Evolutionary conservation across 2,888 invertebrate genomes (phyloP).

Genomic region (Sminthurinus aureus): DNA sequence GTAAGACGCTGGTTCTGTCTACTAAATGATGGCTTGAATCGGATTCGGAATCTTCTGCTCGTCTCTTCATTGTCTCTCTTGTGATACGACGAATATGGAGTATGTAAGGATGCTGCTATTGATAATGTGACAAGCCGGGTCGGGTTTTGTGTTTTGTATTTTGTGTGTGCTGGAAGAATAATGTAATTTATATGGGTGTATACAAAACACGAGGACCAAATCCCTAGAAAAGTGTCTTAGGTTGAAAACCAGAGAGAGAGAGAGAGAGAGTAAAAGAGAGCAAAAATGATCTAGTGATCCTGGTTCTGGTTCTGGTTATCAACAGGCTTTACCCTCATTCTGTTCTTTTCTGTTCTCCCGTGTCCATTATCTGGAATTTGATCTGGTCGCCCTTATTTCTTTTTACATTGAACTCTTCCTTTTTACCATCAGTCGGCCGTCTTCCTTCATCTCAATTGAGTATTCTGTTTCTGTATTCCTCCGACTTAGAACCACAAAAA

Average conservation of each 20-base stretch:
- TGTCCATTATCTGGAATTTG: slow-evolving; percentile 40
- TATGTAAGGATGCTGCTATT: neutral
- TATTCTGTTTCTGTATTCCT: neutral
- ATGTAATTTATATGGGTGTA: slow-evolving; percentile 21
- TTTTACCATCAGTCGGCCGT: neutral
- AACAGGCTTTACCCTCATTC: slow-evolving; percentile 23
- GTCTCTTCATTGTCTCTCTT: slow-evolving; percentile 13
- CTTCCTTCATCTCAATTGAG: slow-evolving; percentile 2
- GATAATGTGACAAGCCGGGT: slow-evolving; percentile 15
- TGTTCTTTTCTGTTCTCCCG: slow-evolving; percentile 31
- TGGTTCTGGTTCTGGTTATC: slow-evolving; percentile 2
- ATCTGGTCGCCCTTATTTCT: slow-evolving; percentile 22
- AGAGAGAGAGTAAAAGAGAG: slow-evolving; percentile 8
- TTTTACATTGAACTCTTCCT: slow-evolving; percentile 18
- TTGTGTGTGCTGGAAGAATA: slow-evolving; percentile 14
- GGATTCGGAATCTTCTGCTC: neutral
- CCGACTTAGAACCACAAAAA: neutral
- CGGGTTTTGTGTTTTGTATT: neutral
- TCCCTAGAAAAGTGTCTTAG: neutral
- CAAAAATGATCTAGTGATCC: neutral
- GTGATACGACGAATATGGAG: neutral
- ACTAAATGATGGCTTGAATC: neutral
- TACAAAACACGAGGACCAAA: neutral
- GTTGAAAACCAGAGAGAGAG: neutral
- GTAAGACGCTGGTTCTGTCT: neutral